Base-by-base conservation (phyloP, 2,113 vertebrate species). In the Indicator maculatus region DNA sequence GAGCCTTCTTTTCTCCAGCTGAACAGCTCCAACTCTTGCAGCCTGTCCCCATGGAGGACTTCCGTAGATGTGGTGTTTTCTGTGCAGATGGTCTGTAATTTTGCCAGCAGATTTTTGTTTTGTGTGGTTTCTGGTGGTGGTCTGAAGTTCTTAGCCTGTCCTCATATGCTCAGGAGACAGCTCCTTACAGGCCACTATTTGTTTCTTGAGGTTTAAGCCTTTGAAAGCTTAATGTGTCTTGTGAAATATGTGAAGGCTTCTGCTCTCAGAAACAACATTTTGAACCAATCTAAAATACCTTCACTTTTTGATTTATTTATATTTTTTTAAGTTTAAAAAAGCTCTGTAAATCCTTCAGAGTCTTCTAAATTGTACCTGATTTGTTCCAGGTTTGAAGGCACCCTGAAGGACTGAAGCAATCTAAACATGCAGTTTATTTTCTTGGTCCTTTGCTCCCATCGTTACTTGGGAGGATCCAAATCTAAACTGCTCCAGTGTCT, bases 201-300 rank as follows among this genome's bases (percentile, higher is more conserved):
- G 16, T 91, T 94, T 88, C 33, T 83, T 89, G 69, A 77, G 5
- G 31, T 38, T 92, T 88, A 90, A 92, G 16, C 38, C 58, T 80
- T 91, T 41, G 86, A 71, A 90, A 83, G 16, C 26, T 66, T 74
- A 28, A 70, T 27, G 27, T 31, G 15, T 38, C 26, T 83, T 55
- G 66, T 18, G 36, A 74, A 77, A 39, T 38, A 50, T 3, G 2
- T 14, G 52, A 73, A 70, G 30, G 6, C 5, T 58, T 77, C 27
- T 33, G 55, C 45, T 73, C 15, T 71, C 52, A 45, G 64, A 85
- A 83, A 50, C 8, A 79, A 16, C 9, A 47, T 24, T 41, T 95
- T 73, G 39, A 80, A 59, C 14, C 23, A 67, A 86, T 77, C 7
- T 53, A 47, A 79, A 75, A 64, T 59, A 6, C 45, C 45, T 47